Base-by-base conservation (phyloP, 1,140 invertebrate genomes). In the Drosophila tani region DNA sequence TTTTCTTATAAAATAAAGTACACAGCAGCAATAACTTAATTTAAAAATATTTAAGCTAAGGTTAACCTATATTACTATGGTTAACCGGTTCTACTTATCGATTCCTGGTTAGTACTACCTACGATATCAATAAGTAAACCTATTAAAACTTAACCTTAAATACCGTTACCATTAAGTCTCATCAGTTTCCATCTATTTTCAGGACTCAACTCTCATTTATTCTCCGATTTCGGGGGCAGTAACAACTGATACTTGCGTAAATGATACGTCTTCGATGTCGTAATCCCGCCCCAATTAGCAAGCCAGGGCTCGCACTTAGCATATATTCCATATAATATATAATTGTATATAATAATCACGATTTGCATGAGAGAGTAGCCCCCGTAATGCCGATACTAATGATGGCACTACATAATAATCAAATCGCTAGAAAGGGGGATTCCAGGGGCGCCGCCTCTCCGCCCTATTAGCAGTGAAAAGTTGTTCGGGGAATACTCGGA, bases 401-500 rank as follows among this genome's bases (percentile, higher is more conserved):
- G 32, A 59, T 59, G 53, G 4, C 68, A 40, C 66, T 47, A 41
- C 55, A 59, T 74, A 73, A 60, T 73, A 74, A 74, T 73, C 55
- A 74, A 73, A 73, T 71, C 53, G 50, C 43, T 12, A 8, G 19
- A 15, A 9, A 45, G 2, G 21, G 51, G 17, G 12, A 8, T 9
- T 12, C 1, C 1, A 8, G 45, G 8, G 21, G 43, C 38, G 43
- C 38, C 19, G 24, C 15, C 11, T 53, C 32, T 9, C 49, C 50
- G n/a, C 50, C 7, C 65, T 55, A 77, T 78, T 79, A 79, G 53
- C 75, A 55, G 41, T 40, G 27, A 53, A 79, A 82, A 81, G 63
- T 85, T 78, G 75, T 68, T 43, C 21, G 27, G 75, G 56, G 64
- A 77, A 69, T 59, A 69, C 7, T n/a, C 41, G 24, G 11, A 3